Evolutionary conservation across 1,140 invertebrate species (phyloP).

Genomic region (Plutomurus gul): DNA sequence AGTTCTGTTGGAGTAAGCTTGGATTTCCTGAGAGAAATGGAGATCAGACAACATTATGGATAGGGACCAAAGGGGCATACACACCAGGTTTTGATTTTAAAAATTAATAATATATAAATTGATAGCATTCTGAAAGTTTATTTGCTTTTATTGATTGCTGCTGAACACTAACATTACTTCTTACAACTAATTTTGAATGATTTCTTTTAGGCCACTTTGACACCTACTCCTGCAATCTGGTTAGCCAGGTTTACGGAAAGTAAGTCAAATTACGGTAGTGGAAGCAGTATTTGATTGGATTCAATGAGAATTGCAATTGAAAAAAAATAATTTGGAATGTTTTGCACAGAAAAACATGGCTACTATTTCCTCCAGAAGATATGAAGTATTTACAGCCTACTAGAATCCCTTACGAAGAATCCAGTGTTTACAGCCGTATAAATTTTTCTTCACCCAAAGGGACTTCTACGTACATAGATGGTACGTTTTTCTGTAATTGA

Average conservation of each 20-base stretch:
- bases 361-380: conserved; percentile 83
- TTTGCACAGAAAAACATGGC: conserved; percentile 81
- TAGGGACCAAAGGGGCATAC: conserved; percentile 83
- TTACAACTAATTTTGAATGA: too few relatives aligned
- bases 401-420: conserved; percentile 94
- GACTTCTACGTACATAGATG: conserved; percentile 60
- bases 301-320: background rate
- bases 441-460: conserved; percentile 67
- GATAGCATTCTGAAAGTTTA: too few relatives aligned
- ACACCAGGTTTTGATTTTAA: too few relatives aligned
- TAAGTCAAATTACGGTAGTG: too few relatives aligned
- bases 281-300: background rate
- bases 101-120: too few relatives aligned
- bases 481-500: conserved; percentile 2
- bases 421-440: conserved; percentile 86
- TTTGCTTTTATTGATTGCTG: too few relatives aligned
- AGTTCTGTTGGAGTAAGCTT: conserved; percentile 68
- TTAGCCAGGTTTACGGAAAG: conserved; percentile 85
- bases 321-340: conserved; percentile 46
- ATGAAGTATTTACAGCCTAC: conserved; percentile 72
- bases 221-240: conserved; percentile 90
- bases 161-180: too few relatives aligned
- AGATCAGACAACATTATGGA: conserved; percentile 82
- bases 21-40: conserved; percentile 72
- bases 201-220: conserved; percentile 94